Conservation (phyloP, 2,797 vertebrate species). For the Halcyon leucocephala region DNA sequence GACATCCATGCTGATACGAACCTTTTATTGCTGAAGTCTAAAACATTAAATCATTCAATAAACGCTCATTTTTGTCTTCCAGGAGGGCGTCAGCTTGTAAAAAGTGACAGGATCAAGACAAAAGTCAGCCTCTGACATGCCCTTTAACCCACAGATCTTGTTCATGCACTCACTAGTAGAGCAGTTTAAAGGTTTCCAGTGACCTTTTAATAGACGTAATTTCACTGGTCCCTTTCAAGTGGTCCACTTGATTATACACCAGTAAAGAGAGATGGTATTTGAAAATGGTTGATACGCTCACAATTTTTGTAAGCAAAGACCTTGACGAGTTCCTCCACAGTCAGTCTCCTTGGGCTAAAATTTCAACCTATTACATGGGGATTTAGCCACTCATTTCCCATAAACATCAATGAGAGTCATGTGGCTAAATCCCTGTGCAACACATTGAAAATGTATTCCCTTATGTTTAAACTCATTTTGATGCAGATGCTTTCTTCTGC, state of each 20-base stretch:
- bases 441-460: slow-evolving; percentile 67
- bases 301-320: slow-evolving; percentile 53
- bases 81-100: slow-evolving; percentile 24
- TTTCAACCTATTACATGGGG: slow-evolving; percentile 71
- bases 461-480: slow-evolving; percentile 68
- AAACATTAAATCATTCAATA: slow-evolving; percentile 32
- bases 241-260: neutral
- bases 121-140: slow-evolving; percentile 27
- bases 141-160: slow-evolving; percentile 20
- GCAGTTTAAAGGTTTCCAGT: slow-evolving; percentile 10
- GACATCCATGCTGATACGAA: neutral
- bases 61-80: slow-evolving; percentile 30
- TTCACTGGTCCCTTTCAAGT: neutral
- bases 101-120: slow-evolving; percentile 28
- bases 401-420: slow-evolving; percentile 66
- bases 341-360: slow-evolving; percentile 67
- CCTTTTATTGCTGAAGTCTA: slow-evolving; percentile 23
- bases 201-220: slow-evolving; percentile 30
- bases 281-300: neutral
- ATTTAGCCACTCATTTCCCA: slow-evolving; percentile 69
- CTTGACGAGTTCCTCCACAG: slow-evolving; percentile 52
- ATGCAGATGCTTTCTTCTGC: slow-evolving; percentile 64
- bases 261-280: slow-evolving; percentile 11
- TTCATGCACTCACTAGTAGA: neutral
- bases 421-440: slow-evolving; percentile 67